Percentiles rank a stretch among this genome's conserved stretches.
Conservation (phyloP, 2,797 vertebrate species). For the Varecia variegata region DNA sequence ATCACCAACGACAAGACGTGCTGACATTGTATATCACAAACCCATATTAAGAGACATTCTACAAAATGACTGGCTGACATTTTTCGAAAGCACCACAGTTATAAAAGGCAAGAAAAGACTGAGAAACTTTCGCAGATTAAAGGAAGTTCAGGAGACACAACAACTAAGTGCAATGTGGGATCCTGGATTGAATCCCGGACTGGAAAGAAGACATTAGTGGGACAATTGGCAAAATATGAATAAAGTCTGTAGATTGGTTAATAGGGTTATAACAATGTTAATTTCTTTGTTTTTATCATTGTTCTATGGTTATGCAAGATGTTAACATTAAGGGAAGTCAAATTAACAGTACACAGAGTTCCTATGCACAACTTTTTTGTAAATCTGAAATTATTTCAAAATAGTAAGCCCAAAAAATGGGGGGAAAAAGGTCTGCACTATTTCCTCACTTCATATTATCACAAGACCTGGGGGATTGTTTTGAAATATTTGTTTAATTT, state of each 20-base stretch:
- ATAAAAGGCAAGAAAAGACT: background rate
- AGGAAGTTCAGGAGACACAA: background rate
- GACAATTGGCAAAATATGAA: background rate
- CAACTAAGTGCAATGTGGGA: background rate
- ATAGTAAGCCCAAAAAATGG: background rate
- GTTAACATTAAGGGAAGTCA: background rate
- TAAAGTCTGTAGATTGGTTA: background rate
- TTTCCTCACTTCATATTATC: background rate
- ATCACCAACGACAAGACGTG: background rate
- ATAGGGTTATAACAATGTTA: no score
- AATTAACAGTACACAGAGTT: background rate
- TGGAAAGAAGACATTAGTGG: background rate
- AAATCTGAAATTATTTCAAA: conserved; percentile 28
- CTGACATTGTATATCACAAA: background rate
- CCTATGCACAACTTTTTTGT: background rate
- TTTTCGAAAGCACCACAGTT: background rate
- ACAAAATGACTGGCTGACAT: background rate
- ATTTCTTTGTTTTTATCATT: background rate
- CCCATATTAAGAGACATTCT: background rate
- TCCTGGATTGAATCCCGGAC: background rate
- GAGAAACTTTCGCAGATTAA: background rate
- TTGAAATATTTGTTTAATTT: background rate
- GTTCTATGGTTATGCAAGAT: background rate
- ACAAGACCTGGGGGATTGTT: background rate
- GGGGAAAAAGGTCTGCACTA: background rate